Evolutionary conservation across 2,888 invertebrate genomes (phyloP).

Genomic region (Ceramica pisi): DNA sequence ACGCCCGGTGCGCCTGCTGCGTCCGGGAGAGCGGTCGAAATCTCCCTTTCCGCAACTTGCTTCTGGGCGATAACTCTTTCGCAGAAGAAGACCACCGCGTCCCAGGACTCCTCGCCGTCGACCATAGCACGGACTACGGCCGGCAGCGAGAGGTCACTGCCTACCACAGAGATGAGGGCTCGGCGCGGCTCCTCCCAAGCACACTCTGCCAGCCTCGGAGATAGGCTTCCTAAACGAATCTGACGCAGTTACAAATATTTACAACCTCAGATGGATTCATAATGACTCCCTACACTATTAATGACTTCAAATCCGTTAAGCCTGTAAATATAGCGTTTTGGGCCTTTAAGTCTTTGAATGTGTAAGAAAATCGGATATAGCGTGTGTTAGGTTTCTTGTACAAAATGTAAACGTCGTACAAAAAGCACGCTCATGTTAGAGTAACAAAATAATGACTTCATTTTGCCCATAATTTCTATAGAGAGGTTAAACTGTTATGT

Average conservation of each 20-base stretch:
- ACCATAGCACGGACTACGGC: too few species aligned
- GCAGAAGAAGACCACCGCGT: too few species aligned
- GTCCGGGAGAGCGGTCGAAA: too few species aligned
- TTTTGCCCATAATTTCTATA: background rate
- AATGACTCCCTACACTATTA: constrained; percentile 37
- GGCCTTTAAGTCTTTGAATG: background rate
- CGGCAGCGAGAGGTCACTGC: too few species aligned
- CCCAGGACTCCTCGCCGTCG: too few species aligned
- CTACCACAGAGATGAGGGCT: too few species aligned
- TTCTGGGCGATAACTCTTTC: too few species aligned
- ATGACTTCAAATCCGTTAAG: constrained; percentile 30
- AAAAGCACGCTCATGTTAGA: too few species aligned
- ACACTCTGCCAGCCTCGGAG: constrained; percentile 2
- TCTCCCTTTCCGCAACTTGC: too few species aligned
- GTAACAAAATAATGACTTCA: constrained; percentile 7
- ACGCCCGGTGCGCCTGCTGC: too few species aligned
- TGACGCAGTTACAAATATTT: constrained; percentile 14
- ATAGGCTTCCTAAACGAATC: constrained; percentile 9
- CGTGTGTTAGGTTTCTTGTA: background rate
- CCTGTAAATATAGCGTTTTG: constrained; percentile 10
- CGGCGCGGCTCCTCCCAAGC: too few species aligned
- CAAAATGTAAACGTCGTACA: background rate
- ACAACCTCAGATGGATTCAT: constrained; percentile 22
- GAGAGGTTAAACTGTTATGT: background rate
- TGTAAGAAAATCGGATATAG: background rate